These are phyloP conservation scores for Cybosia mesomella DNA, from an alignment of 2,888 invertebrate genomes.

Conservation along the genomic window DNA sequence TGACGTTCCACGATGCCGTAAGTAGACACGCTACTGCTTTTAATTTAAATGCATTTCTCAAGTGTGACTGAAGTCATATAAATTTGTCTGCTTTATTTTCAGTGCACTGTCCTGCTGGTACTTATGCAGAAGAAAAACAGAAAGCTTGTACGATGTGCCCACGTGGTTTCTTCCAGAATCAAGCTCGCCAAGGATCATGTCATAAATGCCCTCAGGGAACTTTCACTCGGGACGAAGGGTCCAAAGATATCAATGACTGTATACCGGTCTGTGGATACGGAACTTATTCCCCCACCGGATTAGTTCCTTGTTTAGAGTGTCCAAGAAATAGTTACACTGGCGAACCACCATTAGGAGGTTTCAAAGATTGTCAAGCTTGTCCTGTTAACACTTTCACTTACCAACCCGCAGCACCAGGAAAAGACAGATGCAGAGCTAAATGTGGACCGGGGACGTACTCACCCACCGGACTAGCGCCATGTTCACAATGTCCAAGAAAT, in stretches of 20 bases:
- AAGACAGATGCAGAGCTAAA: constrained; percentile 94
- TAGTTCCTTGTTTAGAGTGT: constrained; percentile 97
- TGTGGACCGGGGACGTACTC: constrained; percentile 97
- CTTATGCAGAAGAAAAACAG: constrained; percentile 96
- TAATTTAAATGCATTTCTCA: background rate
- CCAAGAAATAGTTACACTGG: constrained; percentile 96
- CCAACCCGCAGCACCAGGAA: constrained; percentile 95
- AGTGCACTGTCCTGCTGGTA: constrained; percentile 99
- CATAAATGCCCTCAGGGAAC: constrained; percentile 96
- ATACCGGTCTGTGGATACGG: constrained; percentile 98
- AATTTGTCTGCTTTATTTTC: constrained; percentile 58
- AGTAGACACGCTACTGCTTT: constrained; percentile 74
- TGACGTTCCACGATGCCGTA: constrained; percentile 96
- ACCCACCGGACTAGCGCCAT: constrained; percentile 96
- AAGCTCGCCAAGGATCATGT: constrained; percentile 96
- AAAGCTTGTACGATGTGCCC: constrained; percentile 96
- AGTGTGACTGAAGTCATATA: background rate
- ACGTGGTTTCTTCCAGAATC: constrained; percentile 97
- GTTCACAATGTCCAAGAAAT: constrained; percentile 96
- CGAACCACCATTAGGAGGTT: constrained; percentile 95
- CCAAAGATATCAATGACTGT: constrained; percentile 94
- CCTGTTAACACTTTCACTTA: constrained; percentile 96
- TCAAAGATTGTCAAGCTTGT: constrained; percentile 97
- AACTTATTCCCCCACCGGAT: constrained; percentile 97
- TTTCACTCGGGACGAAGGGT: constrained; percentile 96